A percentile compares a stretch with the other conserved stretches of the same genome.
These are phyloP conservation scores for Brachypodius melanocephalos DNA, from an alignment of 2,113 vertebrate species.

Conservation along the genomic window DNA sequence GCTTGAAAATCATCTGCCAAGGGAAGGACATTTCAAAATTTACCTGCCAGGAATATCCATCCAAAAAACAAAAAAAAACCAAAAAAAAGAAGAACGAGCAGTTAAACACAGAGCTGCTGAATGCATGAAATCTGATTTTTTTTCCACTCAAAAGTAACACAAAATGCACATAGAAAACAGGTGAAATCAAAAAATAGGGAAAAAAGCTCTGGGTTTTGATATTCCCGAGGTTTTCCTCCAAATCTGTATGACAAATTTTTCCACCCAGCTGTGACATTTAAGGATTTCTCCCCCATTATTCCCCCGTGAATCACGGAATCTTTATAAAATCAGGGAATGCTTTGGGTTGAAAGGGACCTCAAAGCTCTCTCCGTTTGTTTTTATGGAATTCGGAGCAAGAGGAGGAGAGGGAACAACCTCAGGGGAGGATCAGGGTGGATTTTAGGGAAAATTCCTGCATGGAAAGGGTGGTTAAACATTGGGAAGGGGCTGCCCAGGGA, in stretches of 20 bases:
- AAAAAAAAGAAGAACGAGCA: not conserved
- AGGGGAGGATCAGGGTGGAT: not conserved
- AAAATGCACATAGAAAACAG: not conserved
- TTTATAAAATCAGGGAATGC: not conserved
- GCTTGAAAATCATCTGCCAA: not conserved
- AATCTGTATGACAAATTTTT: not conserved
- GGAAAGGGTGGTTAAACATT: not conserved
- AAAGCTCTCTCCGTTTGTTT: not conserved
- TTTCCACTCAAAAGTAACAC: not conserved
- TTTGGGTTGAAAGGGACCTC: not conserved
- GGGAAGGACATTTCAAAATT: not conserved
- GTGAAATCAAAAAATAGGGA: rapidly evolving
- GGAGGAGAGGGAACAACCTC: not conserved
- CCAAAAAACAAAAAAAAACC: no score
- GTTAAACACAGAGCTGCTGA: not conserved
- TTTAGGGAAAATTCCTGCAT: not conserved
- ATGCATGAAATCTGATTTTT: rapidly evolving
- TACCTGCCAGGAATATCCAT: not conserved
- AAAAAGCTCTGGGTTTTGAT: not conserved
- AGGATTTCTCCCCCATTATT: not conserved
- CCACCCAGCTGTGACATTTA: not conserved
- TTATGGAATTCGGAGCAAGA: rapidly evolving
- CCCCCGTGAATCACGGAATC: not conserved
- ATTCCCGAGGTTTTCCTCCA: not conserved
- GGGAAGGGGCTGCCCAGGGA: not conserved